Evolutionary conservation across 2,888 invertebrate species (phyloP).

Genomic region (Tenthredo amoena): DNA sequence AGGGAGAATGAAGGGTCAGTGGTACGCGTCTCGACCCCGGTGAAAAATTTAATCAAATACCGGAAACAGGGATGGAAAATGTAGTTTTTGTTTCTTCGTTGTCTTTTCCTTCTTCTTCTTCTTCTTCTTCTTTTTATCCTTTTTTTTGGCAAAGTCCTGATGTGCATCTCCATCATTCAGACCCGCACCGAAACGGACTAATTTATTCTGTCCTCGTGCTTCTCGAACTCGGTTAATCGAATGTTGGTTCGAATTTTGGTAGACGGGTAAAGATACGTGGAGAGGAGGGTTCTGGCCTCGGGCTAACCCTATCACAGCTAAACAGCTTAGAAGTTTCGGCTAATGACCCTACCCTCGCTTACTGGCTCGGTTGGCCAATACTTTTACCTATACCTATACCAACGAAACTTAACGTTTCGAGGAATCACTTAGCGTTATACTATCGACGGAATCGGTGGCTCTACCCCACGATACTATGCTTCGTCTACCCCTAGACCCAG

Average conservation of each 20-base stretch:
- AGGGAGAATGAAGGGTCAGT: not conserved
- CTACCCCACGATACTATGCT: conserved; percentile 9
- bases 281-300: not conserved
- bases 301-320: conserved; percentile 60
- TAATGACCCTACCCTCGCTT: conserved; percentile 63
- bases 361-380: conserved; percentile 55
- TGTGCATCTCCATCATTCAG: not conserved
- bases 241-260: conserved; percentile 1
- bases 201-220: conserved; percentile 18
- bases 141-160: not conserved
- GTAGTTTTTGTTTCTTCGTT: not conserved
- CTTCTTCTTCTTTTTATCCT: conserved; percentile 27
- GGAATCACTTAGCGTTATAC: conserved; percentile 62
- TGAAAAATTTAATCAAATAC: not conserved
- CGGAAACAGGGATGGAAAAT: not conserved
- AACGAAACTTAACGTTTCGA: conserved; percentile 14
- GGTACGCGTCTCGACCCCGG: not conserved
- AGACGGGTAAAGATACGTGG: not conserved
- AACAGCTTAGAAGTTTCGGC: conserved; percentile 64
- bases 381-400: conserved; percentile 49
- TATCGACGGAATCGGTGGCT: conserved; percentile 56
- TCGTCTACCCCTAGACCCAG: not conserved
- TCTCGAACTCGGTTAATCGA: conserved; percentile 20
- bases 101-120: not conserved
- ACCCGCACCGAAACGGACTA: not conserved